phyloP scores from a whole-genome alignment of 1,140 invertebrate genomes.

The Theocolax elegans region DNA sequence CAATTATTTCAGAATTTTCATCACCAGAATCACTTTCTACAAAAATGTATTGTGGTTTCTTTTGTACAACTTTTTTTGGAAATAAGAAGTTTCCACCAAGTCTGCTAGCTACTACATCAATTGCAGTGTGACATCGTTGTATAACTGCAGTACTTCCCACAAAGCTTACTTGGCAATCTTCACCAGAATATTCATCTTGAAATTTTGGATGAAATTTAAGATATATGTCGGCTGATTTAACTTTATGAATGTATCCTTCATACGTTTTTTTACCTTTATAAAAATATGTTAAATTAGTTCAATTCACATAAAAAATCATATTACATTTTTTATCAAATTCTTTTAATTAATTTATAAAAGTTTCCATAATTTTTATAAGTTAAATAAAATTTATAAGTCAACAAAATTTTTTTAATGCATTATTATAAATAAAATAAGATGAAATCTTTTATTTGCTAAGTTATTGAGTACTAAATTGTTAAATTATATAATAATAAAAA shows the following conservation, averaged over 20 bases:
- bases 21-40: slow-evolving; percentile 50
- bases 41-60: slow-evolving; percentile 55
- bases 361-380: not conserved
- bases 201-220: slow-evolving; percentile 81
- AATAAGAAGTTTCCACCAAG: slow-evolving; percentile 76
- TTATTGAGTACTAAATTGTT: not conserved
- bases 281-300: slow-evolving; percentile 25
- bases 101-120: slow-evolving; percentile 69
- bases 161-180: slow-evolving; percentile 75
- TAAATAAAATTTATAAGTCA: no score
- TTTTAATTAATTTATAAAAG: slow-evolving; percentile 3
- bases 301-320: not conserved
- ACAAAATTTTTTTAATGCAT: no score
- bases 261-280: slow-evolving; percentile 66
- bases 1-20: not conserved
- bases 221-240: slow-evolving; percentile 73
- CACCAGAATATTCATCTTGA: slow-evolving; percentile 75
- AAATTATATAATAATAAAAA: not conserved
- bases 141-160: slow-evolving; percentile 70
- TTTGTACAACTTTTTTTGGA: slow-evolving; percentile 66
- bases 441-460: not conserved
- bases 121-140: slow-evolving; percentile 75
- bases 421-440: slow-evolving; percentile 16
- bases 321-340: no score
- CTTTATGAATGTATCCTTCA: slow-evolving; percentile 84